phyloP scores from a whole-genome alignment of 1,140 invertebrate species.

The Drosophila hydei region DNA sequence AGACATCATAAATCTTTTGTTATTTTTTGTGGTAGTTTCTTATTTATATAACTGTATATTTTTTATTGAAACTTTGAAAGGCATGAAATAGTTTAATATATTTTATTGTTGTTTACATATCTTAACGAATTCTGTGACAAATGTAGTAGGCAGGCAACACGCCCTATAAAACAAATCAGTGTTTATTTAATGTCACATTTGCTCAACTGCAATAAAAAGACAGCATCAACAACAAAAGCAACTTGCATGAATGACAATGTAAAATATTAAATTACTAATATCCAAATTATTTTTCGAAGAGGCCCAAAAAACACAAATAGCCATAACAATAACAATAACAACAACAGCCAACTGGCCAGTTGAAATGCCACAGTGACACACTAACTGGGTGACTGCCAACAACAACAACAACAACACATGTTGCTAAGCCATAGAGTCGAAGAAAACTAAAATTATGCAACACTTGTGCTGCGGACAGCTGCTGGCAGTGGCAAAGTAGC shows the following conservation, averaged over 20 bases:
- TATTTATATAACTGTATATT: neutral
- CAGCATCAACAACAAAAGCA: conserved; percentile 27
- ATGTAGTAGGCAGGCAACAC: neutral
- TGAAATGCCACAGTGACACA: conserved; percentile 77
- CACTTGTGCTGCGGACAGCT: conserved; percentile 55
- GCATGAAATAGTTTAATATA: no score
- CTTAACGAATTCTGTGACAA: conserved; percentile 4
- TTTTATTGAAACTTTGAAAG: no score
- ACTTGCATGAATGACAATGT: conserved; percentile 50
- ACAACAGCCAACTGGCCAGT: conserved; percentile 22
- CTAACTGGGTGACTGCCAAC: conserved; percentile 72
- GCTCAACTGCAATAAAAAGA: conserved; percentile 20
- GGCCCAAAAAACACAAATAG: conserved; percentile 21
- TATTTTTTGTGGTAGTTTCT: neutral
- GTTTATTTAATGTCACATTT: conserved; percentile 23
- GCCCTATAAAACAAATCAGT: conserved; percentile 23
- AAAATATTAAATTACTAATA: conserved; percentile 73
- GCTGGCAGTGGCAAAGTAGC: conserved; percentile 32
- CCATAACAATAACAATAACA: conserved; percentile 13
- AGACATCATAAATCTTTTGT: no score
- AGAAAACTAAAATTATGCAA: conserved; percentile 69
- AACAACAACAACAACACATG: conserved; percentile 50
- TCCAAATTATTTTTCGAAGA: conserved; percentile 52
- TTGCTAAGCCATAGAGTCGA: conserved; percentile 35
- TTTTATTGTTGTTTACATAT: conserved; percentile 13